Evolutionary conservation across 2,888 invertebrate genomes (phyloP), one percentile per base, ranked within the genome.

Genomic region (Agriotes lineatus): DNA sequence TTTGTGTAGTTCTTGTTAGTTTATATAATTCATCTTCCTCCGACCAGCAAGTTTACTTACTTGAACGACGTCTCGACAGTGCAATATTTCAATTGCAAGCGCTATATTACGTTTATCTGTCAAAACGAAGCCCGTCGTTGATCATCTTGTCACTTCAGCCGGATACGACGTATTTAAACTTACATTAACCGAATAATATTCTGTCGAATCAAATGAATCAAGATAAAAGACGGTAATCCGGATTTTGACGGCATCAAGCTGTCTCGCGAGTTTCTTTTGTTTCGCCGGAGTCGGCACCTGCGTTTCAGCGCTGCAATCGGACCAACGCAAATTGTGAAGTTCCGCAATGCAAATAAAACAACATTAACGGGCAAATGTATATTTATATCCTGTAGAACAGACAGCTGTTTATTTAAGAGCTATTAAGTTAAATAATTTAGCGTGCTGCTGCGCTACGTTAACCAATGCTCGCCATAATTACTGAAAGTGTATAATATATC

Each of bases 81-180:
- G 63, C 63, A 63, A 56, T 63, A 63, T 63, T 63, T 63, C 63
- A 54, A 56, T 63, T 63, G 63, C 56, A 63, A 63, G 63, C 35
- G 42, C 39, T 50, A 50, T 52, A 61, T 52, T 61, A 61, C 52
- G 39, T 61, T 61, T 63, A 63, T 63, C 63, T 63, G 63, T 63
- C 56, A 63, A 61, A 61, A 6, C 30, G 54, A 63, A 63, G 44
- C 39, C 42, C 45, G 56, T 44, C 63, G 63, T 63, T 63, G 63
- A 63, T 63, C 63, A 63, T 63, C 37, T 35, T 61, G 61, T 61
- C 61, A 61, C 61, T 50, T 52, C 50, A 61, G 45, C 50, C 37
- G 61, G 63, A 30, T 63, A 56, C 56, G 33, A 52, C 44, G 63
- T 56, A 63, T 42, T 63, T 63, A 63, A 56, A 54, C 20, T 63